Percentiles rank a stretch among this genome's conserved stretches.
phyloP scores from a whole-genome alignment of 2,113 vertebrate genomes.

The Chlorodrepanis virens region DNA sequence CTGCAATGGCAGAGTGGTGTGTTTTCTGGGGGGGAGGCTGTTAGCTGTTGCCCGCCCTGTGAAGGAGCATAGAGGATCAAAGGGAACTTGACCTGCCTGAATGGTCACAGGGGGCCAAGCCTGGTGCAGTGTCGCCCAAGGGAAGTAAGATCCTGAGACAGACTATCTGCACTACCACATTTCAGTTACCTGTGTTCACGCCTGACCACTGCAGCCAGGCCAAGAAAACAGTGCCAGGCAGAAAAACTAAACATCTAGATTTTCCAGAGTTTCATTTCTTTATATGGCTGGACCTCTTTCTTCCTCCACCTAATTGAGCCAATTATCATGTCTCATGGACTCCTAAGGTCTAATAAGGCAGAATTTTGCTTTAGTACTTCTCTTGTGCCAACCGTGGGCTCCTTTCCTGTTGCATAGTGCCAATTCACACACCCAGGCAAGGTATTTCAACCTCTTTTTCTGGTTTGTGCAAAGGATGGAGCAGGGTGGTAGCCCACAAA shows the following conservation, averaged over 20 bases:
- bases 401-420: accelerated
- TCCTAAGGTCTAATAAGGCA: neutral
- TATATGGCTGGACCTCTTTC: neutral
- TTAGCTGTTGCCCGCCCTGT: neutral
- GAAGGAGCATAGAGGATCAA: neutral
- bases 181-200: neutral
- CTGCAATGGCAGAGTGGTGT: neutral
- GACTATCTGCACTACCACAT: neutral
- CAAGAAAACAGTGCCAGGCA: neutral
- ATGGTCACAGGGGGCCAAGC: accelerated
- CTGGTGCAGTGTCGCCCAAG: accelerated
- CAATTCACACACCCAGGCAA: neutral
- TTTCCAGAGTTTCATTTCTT: neutral
- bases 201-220: neutral
- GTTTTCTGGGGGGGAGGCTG: neutral
- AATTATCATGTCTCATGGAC: neutral
- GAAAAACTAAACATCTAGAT: neutral
- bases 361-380: neutral
- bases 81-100: neutral
- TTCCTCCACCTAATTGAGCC: neutral
- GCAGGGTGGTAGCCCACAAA: neutral
- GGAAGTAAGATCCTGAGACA: neutral
- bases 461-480: neutral
- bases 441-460: neutral
- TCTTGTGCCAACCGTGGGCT: accelerated